Base-by-base conservation (phyloP, 1,140 invertebrate genomes). In the Myzus persicae region DNA sequence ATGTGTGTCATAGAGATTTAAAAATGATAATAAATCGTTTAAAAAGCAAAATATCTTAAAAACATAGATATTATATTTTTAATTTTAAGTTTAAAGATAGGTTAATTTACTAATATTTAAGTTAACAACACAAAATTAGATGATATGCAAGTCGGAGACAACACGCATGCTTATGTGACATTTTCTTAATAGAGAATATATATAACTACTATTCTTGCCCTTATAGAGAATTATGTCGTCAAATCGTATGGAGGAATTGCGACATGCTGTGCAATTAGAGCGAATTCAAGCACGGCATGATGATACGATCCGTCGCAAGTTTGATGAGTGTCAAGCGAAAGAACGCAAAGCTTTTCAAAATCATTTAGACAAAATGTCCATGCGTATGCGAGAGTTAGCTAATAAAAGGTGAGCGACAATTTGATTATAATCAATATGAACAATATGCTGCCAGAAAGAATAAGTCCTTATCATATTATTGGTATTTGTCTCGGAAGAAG, bases 271-370 rank as follows among this genome's bases (percentile, higher is more conserved):
- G 24, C 91, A 93, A 93, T 40, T 85, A n/a, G 81, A 93, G 84
- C 91, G 44, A 22, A 85, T 93, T 9, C 91, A 93, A 48, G 76
- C 81, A n/a, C 46, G 20, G 3, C 91, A 93, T 26, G 91, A 93
- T 9, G 46, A 93, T 40, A 48, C 9, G 20, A 93, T 93, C 36
- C 81, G 81, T 82, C 91, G 81, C 8, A 84, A 93, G 20, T 93
- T 93, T 5, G 81, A 93, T 4, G 91, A 85, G 76, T 93, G 91
- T n/a, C 91, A 93, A 85, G 91, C 91, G 0, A 93, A 93, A 93
- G 91, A 93, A 82, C 91, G 76, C 6, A 84, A 48, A 2, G 91
- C 91, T 93, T 93, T 88, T 94, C 48, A 92, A 42, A 91, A 93
- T 90, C 91, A 93, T 82, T n/a, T 76, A 44, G 87, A 93, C 24